These are phyloP conservation scores for Petromus typicus DNA, from an alignment of 2,113 vertebrate species.

Conservation along the genomic window DNA sequence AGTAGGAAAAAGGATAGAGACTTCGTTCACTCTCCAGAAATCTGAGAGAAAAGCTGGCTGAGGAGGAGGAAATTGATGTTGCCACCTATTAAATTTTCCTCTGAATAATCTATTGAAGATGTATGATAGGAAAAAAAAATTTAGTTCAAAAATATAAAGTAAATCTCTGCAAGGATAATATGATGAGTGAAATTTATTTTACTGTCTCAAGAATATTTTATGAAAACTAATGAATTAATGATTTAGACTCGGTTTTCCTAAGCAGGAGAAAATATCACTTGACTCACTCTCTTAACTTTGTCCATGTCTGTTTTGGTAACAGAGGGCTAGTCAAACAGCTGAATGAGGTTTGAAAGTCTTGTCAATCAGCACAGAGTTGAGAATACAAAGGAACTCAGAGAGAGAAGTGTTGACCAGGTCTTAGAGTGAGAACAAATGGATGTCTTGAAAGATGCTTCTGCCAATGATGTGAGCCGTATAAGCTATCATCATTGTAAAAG, in stretches of 20 bases:
- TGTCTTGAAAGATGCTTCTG: constrained; percentile 39
- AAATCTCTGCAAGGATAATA: neutral
- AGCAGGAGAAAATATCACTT: neutral
- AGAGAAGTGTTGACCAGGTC: neutral
- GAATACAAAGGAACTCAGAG: neutral
- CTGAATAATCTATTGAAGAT: neutral
- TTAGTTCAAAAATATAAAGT: neutral
- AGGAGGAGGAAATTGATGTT: neutral
- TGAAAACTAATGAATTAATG: constrained; percentile 5
- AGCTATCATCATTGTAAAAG: neutral
- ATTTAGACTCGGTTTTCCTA: neutral
- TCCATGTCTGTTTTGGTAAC: neutral
- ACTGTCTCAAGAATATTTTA: neutral
- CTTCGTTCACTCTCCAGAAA: neutral
- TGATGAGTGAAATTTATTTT: neutral
- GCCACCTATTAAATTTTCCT: neutral
- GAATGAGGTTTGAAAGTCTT: neutral
- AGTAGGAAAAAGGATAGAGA: neutral
- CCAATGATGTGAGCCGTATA: neutral
- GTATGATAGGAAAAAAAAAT: neutral
- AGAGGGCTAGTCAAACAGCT: neutral
- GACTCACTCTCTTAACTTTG: neutral
- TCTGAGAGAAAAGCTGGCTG: neutral
- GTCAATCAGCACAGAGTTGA: neutral
- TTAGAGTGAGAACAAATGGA: neutral